Evolutionary conservation across 2,797 vertebrate genomes (phyloP).

Genomic region (Pseudopleuronectes americanus): DNA sequence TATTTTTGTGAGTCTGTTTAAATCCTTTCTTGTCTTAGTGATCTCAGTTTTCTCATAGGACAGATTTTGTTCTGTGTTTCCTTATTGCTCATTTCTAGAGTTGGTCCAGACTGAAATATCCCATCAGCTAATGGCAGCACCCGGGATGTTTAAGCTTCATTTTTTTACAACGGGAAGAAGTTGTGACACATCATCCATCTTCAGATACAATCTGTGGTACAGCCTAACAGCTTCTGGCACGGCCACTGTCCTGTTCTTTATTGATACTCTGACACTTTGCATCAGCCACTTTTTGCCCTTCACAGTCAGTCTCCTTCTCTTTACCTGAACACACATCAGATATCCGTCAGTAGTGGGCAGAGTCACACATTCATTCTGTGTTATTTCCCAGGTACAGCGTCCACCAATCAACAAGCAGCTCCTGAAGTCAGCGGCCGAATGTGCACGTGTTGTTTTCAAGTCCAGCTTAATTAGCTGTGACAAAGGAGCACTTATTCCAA

Average conservation of each 20-base stretch:
- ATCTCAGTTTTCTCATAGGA: not conserved
- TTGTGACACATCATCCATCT: too few relatives aligned
- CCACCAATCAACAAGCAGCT: slow-evolving; percentile 45
- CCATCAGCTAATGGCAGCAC: not conserved
- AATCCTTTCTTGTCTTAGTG: slow-evolving; percentile 4
- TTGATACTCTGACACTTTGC: not conserved
- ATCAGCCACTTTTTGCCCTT: not conserved
- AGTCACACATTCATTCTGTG: not conserved
- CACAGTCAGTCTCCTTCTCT: too few relatives aligned
- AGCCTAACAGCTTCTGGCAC: not conserved
- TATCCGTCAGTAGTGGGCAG: not conserved
- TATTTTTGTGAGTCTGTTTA: slow-evolving; percentile 20
- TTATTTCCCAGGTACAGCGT: slow-evolving; percentile 24
- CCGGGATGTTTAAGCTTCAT: too few relatives aligned
- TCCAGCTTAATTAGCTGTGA: slow-evolving; percentile 49
- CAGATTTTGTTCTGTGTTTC: too few relatives aligned
- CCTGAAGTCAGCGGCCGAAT: slow-evolving; percentile 32
- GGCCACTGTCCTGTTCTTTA: not conserved
- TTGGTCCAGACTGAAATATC: not conserved
- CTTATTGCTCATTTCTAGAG: not conserved
- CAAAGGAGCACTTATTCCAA: slow-evolving; percentile 67
- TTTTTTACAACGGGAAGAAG: too few relatives aligned
- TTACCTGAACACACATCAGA: too few relatives aligned
- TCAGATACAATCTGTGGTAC: too few relatives aligned
- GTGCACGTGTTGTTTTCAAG: slow-evolving; percentile 39